These are phyloP conservation scores for Pygmarrhopalites habei DNA, from an alignment of 1,140 invertebrate species.

Conservation along the genomic window DNA sequence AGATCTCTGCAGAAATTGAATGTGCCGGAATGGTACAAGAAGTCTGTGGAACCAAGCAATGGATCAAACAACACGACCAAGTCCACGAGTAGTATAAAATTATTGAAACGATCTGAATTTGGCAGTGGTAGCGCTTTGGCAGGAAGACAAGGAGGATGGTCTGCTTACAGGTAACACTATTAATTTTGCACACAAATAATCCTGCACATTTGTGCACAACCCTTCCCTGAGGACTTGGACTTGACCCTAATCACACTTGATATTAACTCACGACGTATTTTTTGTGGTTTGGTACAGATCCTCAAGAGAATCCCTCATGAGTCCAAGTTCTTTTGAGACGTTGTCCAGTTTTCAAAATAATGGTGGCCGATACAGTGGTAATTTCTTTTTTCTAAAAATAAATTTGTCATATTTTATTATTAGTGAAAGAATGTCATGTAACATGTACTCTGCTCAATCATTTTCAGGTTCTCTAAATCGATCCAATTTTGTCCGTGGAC, in stretches of 20 bases:
- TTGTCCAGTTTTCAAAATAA: not conserved
- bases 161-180: too few species aligned
- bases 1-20: slow-evolving; percentile 85
- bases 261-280: too few species aligned
- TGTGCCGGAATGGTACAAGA: slow-evolving; percentile 88
- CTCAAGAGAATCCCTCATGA: too few species aligned
- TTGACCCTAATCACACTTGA: too few species aligned
- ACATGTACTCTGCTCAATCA: not conserved
- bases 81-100: not conserved
- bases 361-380: not conserved
- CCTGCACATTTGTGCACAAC: too few species aligned
- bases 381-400: too few species aligned
- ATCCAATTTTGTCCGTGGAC: slow-evolving; percentile 35
- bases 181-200: too few species aligned
- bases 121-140: slow-evolving; percentile 37
- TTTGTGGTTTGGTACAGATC: too few species aligned
- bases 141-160: slow-evolving; percentile 58
- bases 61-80: slow-evolving; percentile 2
- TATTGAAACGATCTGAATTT: slow-evolving; percentile 26
- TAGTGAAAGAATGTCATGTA: too few species aligned
- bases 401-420: too few species aligned
- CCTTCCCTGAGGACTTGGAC: slow-evolving; percentile 4
- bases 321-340: too few species aligned
- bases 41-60: slow-evolving; percentile 40
- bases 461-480: slow-evolving; percentile 35